Evolutionary conservation across 2,113 vertebrate species (phyloP).

Genomic region (Tetrao urogallus): DNA sequence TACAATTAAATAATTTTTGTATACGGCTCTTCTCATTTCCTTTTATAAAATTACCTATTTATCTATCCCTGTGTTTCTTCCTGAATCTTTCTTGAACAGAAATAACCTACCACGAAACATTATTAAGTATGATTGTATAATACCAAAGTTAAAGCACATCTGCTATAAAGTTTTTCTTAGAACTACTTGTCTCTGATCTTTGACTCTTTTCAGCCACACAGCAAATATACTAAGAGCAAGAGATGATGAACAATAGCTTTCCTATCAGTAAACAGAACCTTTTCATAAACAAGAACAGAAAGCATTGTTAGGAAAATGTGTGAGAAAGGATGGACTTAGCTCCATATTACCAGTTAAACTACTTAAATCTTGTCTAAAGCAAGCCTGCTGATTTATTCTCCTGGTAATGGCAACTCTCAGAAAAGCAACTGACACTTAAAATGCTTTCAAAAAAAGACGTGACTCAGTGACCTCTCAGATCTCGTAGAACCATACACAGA

Average conservation of each 20-base stretch:
- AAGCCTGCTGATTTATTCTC: neutral
- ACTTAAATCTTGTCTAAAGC: neutral
- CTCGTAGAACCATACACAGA: neutral
- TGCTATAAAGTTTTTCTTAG: neutral
- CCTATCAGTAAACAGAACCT: neutral
- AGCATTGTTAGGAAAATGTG: neutral
- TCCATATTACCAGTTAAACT: neutral
- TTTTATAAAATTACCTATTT: neutral
- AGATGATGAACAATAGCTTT: neutral
- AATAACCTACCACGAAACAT: neutral
- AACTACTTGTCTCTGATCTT: neutral
- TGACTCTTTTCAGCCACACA: neutral
- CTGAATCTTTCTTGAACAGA: neutral
- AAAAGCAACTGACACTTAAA: neutral
- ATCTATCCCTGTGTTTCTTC: neutral
- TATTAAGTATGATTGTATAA: neutral
- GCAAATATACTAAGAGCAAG: neutral
- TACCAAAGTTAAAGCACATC: neutral
- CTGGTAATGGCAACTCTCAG: neutral
- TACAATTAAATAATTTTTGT: neutral
- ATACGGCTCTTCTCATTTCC: neutral
- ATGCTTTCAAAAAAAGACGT: neutral
- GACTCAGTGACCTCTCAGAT: neutral
- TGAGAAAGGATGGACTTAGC: neutral
- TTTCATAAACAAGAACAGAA: neutral